Percentiles rank a stretch among this genome's conserved stretches.
phyloP scores from a whole-genome alignment of 2,797 vertebrate genomes.

The Uromys caudimaculatus region DNA sequence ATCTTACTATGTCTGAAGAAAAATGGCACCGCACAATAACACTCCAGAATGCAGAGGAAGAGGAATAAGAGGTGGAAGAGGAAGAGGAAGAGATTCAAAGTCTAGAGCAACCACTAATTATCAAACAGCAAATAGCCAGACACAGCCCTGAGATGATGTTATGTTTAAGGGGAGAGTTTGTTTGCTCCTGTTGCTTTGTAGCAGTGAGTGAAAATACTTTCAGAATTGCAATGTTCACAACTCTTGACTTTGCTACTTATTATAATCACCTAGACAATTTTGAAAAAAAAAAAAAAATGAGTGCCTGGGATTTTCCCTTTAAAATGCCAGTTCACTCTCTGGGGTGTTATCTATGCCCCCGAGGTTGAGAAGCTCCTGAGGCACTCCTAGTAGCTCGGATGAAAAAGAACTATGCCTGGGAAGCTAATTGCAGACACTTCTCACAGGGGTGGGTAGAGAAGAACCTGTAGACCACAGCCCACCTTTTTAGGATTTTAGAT shows the following conservation, averaged over 20 bases:
- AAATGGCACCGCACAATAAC: not conserved
- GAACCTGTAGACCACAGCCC: not conserved
- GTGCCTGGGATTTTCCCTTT: rapidly evolving
- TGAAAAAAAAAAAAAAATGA: not conserved
- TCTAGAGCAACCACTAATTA: not conserved
- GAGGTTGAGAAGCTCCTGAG: not conserved
- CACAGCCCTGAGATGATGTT: not conserved
- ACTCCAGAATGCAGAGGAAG: not conserved
- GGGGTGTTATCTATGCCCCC: not conserved
- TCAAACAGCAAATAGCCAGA: not conserved
- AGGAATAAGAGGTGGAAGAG: not conserved
- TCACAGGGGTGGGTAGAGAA: rapidly evolving
- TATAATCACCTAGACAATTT: not conserved
- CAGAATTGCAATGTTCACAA: not conserved
- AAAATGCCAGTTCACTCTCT: not conserved
- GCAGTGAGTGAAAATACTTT: not conserved
- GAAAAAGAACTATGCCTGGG: not conserved
- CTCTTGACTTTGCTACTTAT: not conserved
- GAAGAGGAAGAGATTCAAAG: not conserved
- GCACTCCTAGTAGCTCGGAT: not conserved
- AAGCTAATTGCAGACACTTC: not conserved
- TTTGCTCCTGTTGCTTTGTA: conserved; percentile 9
- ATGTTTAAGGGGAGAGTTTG: not conserved
- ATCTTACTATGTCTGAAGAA: not conserved
- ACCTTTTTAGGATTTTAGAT: not conserved